Evolutionary conservation across 2,113 vertebrate species (phyloP).

Genomic region (Centropus bengalensis): DNA sequence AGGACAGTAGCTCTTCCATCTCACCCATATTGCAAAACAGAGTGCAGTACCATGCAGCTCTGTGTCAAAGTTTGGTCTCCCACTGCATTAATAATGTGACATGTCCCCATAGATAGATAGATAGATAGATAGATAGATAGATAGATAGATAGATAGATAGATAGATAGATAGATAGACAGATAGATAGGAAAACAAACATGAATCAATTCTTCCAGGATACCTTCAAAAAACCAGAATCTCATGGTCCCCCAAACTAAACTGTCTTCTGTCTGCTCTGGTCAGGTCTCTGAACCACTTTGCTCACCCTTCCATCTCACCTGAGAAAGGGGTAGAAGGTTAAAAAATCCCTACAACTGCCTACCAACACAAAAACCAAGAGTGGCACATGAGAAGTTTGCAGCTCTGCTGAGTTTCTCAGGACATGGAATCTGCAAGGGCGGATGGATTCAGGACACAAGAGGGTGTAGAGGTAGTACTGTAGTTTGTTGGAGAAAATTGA

Average conservation of each 20-base stretch:
- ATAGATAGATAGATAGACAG: too few relatives aligned
- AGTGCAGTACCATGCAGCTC: not conserved
- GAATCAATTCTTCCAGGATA: not conserved
- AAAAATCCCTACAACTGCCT: not conserved
- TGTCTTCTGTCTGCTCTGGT: not conserved
- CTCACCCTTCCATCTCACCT: not conserved
- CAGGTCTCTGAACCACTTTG: not conserved
- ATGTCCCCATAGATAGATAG: not conserved
- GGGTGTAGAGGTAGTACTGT: not conserved
- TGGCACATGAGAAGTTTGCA: not conserved
- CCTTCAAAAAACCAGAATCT: not conserved
- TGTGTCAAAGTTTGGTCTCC: not conserved
- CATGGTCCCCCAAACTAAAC: not conserved
- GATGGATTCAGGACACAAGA: not conserved
- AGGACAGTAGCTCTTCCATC: not conserved
- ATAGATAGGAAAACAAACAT: not conserved
- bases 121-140: too few relatives aligned
- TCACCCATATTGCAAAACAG: not conserved
- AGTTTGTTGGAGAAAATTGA: not conserved
- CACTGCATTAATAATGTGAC: not conserved
- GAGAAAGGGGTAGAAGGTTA: not conserved
- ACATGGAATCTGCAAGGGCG: not conserved
- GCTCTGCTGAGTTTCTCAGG: not conserved
- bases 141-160: too few relatives aligned
- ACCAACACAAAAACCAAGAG: not conserved